Base-by-base conservation (phyloP, 2,888 invertebrate genomes). In the Syritta pipiens region DNA sequence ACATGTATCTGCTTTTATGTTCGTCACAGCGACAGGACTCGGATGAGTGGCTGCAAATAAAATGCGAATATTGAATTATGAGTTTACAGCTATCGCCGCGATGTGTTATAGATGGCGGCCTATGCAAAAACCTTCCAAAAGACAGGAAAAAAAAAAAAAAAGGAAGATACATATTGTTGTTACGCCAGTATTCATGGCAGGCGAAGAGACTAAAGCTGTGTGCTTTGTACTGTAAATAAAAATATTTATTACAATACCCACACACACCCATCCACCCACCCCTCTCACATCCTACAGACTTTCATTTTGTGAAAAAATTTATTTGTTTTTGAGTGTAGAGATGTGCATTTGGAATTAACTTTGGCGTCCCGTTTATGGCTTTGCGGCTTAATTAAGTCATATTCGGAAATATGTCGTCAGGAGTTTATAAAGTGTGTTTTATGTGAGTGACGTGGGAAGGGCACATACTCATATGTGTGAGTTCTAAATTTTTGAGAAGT, bases 41-140 rank as follows among this genome's bases (percentile, higher is more conserved):
- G 68, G 32, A 35, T 59, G 69, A 51, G 32, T 69, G 69, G 26
- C 59, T 69, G 9, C 12, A 26, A 69, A 51, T 44, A 60, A 60
- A 51, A 60, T 44, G 32, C 10, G 49, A 69, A 69, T 69, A 60
- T 69, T 69, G 69, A 69, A 69, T 69, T 44, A 59, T 51, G 69
- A 42, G 40, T 59, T 59, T 60, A 69, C 49, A 19, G 59, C 51
- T 42, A 37, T 22, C 32, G n/a, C 24, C 3, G 24, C n/a, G 22
- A 44, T 59, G 30, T 22, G 6, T 9, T 17, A 55, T 48, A 48
- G 40, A 57, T 40, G 48, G 30, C 17, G 51, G 57, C 37, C 37
- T 68, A 59, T 68, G 59, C 40, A 51, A 51, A 69, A 51, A 24
- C 20, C 40, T 12, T 6, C 17, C 1, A 17, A 37, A 5, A 35